These are phyloP conservation scores for Syrrhaptes paradoxus DNA, from an alignment of 2,113 vertebrate species.

Conservation along the genomic window DNA sequence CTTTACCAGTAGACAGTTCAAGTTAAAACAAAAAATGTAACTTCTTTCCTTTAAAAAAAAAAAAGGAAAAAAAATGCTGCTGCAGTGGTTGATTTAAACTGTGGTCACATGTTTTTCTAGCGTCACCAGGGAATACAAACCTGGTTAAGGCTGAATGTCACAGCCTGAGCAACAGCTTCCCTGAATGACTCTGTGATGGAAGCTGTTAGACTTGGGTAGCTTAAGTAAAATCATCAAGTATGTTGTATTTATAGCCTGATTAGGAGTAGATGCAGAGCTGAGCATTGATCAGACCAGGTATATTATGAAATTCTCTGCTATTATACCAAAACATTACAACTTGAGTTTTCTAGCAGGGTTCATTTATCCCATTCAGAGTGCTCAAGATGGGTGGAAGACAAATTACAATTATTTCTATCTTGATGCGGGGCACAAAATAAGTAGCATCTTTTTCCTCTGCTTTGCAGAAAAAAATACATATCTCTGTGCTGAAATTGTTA, in stretches of 20 bases:
- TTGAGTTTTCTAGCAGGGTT: neutral
- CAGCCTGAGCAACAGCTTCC: neutral
- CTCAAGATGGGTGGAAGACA: neutral
- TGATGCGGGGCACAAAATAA: neutral
- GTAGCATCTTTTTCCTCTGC: neutral
- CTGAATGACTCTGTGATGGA: neutral
- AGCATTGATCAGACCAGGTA: neutral
- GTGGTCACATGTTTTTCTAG: neutral
- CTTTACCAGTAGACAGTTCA: neutral
- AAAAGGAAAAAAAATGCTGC: neutral
- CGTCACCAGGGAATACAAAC: neutral
- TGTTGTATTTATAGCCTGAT: constrained; percentile 28
- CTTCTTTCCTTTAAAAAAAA: neutral
- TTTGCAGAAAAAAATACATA: neutral
- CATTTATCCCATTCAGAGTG: neutral
- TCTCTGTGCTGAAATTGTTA: neutral
- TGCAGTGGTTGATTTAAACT: neutral
- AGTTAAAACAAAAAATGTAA: neutral
- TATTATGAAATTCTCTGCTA: neutral
- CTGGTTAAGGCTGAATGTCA: neutral
- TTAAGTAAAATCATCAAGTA: neutral
- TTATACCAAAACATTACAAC: neutral
- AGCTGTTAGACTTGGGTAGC: neutral
- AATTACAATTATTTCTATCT: neutral
- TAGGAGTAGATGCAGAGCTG: neutral